Evolutionary conservation across 2,113 vertebrate genomes (phyloP), one percentile per base, ranked within the genome.

Genomic region (Macroglossus sobrinus): DNA sequence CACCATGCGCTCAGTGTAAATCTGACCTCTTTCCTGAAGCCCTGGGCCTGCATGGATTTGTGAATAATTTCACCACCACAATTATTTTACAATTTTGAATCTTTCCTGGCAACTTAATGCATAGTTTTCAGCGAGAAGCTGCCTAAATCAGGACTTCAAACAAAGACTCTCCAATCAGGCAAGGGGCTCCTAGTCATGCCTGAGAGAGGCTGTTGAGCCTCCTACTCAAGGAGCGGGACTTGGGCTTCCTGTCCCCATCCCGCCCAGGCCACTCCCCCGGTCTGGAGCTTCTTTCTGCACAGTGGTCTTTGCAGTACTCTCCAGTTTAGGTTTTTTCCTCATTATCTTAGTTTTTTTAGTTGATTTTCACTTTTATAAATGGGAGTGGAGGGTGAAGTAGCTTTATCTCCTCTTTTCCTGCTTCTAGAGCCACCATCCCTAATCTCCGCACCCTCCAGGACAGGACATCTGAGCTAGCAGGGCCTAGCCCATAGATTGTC

Each of bases 61-160:
- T 68, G 97, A 95, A 90, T 86, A 89, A 97, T 96, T 94, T 78
- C 68, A 74, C 98, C 94, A 91, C 92, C 8, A 71, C 0, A 26
- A 97, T 97, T 95, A 96, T 96, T 97, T 94, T 38, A 97, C 91
- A 13, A 93, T 95, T 98, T 94, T 84, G 96, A 94, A 96, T 89
- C 93, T 95, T 97, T 12, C 0, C 93, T 87, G 61, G 93, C 92
- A 97, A 95, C 89, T 95, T 96, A 91, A 88, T 26, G 63, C 81
- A 57, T 95, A 92, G 88, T 71, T 95, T 95, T 91, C 76, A 40
- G 61, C 0, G 80, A 95, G 53, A 53, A 85, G 38, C 90, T 69
- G 80, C 78, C 53, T 89, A 82, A 91, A 93, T 28, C 87, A 76
- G 50, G 7, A 91, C 80, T 71, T 69, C 0, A 38, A 57, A 93